Percentiles rank a stretch among this genome's conserved stretches.
Evolutionary conservation across 2,888 invertebrate genomes (phyloP).

Genomic region (Dryobota labecula): DNA sequence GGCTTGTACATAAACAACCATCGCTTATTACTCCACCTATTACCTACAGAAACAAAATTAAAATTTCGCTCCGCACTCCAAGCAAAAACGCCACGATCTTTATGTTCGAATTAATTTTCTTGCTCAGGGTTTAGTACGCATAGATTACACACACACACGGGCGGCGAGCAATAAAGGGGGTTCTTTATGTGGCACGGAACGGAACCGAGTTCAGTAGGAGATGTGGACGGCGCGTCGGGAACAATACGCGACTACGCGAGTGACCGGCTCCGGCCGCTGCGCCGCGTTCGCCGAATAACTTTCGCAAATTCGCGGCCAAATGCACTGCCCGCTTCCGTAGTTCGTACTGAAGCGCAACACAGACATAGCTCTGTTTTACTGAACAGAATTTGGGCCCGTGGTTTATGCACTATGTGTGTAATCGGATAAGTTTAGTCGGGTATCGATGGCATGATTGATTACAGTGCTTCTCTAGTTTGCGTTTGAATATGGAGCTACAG

Average conservation of each 20-base stretch:
- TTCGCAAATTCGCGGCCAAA: constrained; percentile 79
- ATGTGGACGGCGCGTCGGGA: constrained; percentile 71
- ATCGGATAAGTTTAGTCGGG: constrained; percentile 68
- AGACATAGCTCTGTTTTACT: constrained; percentile 71
- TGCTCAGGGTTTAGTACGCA: constrained; percentile 71
- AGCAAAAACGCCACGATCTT: constrained; percentile 62
- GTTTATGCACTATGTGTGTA: constrained; percentile 68
- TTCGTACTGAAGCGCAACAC: constrained; percentile 69
- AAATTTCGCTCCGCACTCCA: constrained; percentile 46
- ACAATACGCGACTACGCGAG: constrained; percentile 77
- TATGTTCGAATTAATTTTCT: constrained; percentile 68
- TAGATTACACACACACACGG: constrained; percentile 77
- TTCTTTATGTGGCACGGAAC: constrained; percentile 81
- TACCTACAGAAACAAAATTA: constrained; percentile 54
- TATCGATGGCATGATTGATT: constrained; percentile 68
- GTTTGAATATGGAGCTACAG: constrained; percentile 37
- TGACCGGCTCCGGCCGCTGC: constrained; percentile 57
- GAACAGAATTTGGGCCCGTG: constrained; percentile 69
- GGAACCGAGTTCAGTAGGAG: constrained; percentile 76
- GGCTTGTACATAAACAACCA: constrained; percentile 37
- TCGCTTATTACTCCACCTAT: constrained; percentile 41
- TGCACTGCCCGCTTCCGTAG: constrained; percentile 80
- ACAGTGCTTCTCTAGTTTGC: constrained; percentile 54
- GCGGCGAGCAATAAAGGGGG: constrained; percentile 77
- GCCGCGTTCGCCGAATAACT: constrained; percentile 76